Percentiles rank a stretch among this genome's conserved stretches.
Conservation (phyloP, 2,888 invertebrate genomes). For the Pammene fasciana region DNA sequence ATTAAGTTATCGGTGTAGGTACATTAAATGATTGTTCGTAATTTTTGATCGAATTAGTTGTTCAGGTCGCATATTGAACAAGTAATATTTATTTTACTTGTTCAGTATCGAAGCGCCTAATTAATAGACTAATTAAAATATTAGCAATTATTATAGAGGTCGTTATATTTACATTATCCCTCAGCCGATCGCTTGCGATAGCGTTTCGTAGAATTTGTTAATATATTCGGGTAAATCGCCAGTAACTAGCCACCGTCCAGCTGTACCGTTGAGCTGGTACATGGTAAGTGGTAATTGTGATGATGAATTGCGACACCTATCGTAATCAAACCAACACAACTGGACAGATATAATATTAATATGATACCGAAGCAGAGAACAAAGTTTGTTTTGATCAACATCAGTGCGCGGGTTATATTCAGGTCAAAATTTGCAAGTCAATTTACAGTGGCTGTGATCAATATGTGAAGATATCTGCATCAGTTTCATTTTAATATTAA, state of each 20-base stretch:
- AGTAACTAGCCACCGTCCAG: too few species aligned
- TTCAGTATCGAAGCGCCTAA: not conserved
- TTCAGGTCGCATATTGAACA: not conserved
- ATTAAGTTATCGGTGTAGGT: conserved; percentile 33
- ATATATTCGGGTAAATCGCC: too few species aligned
- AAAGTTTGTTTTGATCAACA: not conserved
- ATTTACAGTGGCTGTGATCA: not conserved
- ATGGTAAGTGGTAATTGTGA: too few species aligned
- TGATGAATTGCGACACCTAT: too few species aligned
- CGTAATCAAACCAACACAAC: too few species aligned
- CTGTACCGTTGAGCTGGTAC: too few species aligned
- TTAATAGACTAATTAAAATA: conserved; percentile 2
- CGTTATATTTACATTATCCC: not conserved
- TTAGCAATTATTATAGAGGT: not conserved
- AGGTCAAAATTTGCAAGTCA: conserved; percentile 22
- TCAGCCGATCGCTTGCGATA: too few species aligned
- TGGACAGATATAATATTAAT: too few species aligned
- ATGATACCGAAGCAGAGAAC: too few species aligned
- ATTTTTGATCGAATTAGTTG: not conserved
- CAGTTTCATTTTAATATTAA: too few species aligned
- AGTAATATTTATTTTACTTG: not conserved
- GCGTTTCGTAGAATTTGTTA: too few species aligned
- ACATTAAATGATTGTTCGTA: conserved; percentile 19
- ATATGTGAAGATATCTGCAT: too few species aligned
- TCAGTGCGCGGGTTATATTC: not conserved